Percentiles rank a stretch among this genome's conserved stretches.
These are phyloP conservation scores for Geococcyx californianus DNA, from an alignment of 2,113 vertebrate genomes.

Conservation along the genomic window DNA sequence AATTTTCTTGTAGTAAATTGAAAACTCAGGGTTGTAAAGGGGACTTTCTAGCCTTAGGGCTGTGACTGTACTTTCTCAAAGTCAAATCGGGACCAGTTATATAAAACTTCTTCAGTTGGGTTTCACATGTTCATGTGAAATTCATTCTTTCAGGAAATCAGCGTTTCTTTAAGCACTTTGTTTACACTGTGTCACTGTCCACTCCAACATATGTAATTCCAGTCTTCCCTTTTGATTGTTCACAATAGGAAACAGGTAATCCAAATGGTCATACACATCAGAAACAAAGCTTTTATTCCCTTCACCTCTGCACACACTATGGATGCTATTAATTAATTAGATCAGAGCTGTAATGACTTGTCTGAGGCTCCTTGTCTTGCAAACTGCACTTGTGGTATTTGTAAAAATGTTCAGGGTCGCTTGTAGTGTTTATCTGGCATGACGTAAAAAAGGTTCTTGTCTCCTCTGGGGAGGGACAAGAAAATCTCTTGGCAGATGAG, in stretches of 20 bases:
- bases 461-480: neutral
- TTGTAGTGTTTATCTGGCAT: neutral
- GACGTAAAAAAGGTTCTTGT: neutral
- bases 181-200: neutral
- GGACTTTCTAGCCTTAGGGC: neutral
- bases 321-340: neutral
- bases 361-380: neutral
- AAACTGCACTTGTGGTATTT: neutral
- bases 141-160: neutral
- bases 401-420: neutral
- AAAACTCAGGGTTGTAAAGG: neutral
- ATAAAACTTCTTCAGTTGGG: neutral
- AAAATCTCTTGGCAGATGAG: neutral
- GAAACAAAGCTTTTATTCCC: neutral
- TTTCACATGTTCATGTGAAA: neutral
- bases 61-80: neutral
- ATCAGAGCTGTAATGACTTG: neutral
- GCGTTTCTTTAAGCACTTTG: neutral
- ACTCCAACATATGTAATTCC: neutral
- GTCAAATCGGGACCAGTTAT: neutral
- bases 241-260: neutral
- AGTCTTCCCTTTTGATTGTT: neutral
- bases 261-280: neutral
- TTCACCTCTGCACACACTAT: neutral
- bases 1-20: neutral